Evolutionary conservation across 2,113 vertebrate species (phyloP).

Genomic region (Eclectus roratus): DNA sequence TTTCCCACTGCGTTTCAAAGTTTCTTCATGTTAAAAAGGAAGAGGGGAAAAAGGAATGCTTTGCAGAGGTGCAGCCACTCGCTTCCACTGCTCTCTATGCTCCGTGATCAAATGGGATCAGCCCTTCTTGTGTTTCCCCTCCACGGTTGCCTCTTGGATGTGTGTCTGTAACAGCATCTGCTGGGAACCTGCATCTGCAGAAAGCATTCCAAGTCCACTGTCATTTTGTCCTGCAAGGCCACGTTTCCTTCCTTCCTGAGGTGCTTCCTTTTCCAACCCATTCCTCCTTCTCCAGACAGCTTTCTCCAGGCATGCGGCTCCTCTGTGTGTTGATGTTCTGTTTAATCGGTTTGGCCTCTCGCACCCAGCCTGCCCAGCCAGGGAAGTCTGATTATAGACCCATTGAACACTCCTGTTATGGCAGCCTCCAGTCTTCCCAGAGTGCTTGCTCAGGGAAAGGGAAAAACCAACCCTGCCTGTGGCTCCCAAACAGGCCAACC

Average conservation of each 20-base stretch:
- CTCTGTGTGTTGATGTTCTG: neutral
- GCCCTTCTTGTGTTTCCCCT: neutral
- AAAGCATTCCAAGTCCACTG: neutral
- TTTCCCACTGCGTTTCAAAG: conserved; percentile 60
- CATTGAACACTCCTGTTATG: neutral
- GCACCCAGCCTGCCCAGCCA: neutral
- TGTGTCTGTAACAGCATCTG: neutral
- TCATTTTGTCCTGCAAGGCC: neutral
- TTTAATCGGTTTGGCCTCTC: neutral
- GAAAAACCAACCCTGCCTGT: neutral
- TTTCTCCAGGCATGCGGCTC: neutral
- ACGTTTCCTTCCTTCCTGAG: neutral
- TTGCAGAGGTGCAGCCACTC: neutral
- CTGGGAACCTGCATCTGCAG: neutral
- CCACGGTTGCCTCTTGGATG: neutral
- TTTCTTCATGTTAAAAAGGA: conserved; percentile 28
- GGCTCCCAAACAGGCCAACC: neutral
- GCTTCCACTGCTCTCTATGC: neutral
- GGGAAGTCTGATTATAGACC: neutral
- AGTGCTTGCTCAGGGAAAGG: neutral
- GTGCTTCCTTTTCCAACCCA: neutral
- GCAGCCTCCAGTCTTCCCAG: neutral
- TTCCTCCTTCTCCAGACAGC: neutral
- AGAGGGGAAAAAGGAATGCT: neutral
- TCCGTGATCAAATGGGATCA: conserved; percentile 1